These are phyloP conservation scores for Heliconius aoede DNA, from an alignment of 2,888 invertebrate genomes.

Conservation along the genomic window DNA sequence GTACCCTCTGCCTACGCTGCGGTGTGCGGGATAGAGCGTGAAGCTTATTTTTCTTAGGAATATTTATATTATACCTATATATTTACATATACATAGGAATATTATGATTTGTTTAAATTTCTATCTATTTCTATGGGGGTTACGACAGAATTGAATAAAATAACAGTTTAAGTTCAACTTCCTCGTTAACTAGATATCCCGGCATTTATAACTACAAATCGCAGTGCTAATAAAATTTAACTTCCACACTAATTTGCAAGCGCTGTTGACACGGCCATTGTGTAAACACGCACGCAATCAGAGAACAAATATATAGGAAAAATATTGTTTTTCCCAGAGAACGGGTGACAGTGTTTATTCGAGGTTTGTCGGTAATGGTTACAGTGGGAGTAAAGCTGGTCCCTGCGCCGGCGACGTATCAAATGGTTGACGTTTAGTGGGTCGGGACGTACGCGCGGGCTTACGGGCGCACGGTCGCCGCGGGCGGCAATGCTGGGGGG, in stretches of 20 bases:
- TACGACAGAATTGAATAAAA: background rate
- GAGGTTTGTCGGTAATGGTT: constrained; percentile 56
- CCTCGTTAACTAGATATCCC: background rate
- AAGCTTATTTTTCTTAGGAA: no score
- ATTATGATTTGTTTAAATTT: no score
- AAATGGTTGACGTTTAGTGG: constrained; percentile 76
- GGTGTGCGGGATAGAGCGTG: no score
- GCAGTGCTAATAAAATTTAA: constrained; percentile 1
- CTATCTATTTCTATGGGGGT: background rate
- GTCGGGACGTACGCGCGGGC: constrained; percentile 61
- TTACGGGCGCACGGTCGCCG: constrained; percentile 67
- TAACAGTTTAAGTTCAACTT: background rate
- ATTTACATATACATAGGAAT: background rate
- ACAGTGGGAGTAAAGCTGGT: constrained; percentile 62
- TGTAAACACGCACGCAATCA: constrained; percentile 47
- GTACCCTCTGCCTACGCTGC: no score
- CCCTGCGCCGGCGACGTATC: constrained; percentile 67
- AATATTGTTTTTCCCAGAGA: constrained; percentile 69
- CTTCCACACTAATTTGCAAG: constrained; percentile 39
- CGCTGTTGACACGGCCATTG: constrained; percentile 31
- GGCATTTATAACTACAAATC: background rate
- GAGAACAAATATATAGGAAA: constrained; percentile 54
- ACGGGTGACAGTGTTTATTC: constrained; percentile 53
- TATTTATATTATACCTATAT: constrained; percentile 27
- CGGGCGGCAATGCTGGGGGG: constrained; percentile 55